Evolutionary conservation across 1,140 invertebrate species (phyloP).

Genomic region (Drosophila ananassae): DNA sequence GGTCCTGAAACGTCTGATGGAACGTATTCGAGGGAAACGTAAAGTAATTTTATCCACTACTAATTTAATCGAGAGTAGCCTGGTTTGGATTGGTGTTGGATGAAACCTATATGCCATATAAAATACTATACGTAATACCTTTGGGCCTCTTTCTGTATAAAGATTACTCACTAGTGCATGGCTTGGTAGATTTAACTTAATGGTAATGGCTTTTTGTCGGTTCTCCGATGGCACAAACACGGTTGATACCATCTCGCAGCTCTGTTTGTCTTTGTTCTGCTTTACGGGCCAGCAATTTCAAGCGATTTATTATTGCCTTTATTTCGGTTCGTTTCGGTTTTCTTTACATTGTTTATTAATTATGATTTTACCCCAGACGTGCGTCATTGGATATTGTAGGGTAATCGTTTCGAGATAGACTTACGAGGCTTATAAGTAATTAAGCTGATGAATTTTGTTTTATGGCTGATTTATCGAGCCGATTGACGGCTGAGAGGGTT

Average conservation of each 20-base stretch:
- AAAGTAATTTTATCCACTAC: conserved; percentile 84
- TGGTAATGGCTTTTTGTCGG: conserved; percentile 50
- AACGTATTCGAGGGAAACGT: conserved; percentile 84
- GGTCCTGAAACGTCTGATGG: conserved; percentile 81
- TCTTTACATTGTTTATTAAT: conserved; percentile 54
- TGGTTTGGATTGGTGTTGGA: conserved; percentile 24
- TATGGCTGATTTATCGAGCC: conserved; percentile 31
- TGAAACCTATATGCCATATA: conserved; percentile 1
- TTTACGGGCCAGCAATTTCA: conserved; percentile 18
- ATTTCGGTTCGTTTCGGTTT: conserved; percentile 14
- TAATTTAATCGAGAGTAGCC: conserved; percentile 60
- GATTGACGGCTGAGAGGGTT: conserved; percentile 12
- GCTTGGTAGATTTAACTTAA: conserved; percentile 26
- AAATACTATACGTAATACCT: background rate
- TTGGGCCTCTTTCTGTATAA: conserved; percentile 23
- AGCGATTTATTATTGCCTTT: conserved; percentile 38
- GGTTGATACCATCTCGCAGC: conserved; percentile 41
- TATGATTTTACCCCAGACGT: conserved; percentile 53
- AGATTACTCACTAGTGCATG: conserved; percentile 35
- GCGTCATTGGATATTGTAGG: conserved; percentile 30
- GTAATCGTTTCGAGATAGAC: conserved; percentile 5
- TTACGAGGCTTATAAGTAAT: conserved; percentile 12
- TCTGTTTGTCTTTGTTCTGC: conserved; percentile 52
- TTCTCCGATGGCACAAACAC: conserved; percentile 17
- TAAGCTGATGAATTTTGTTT: conserved; percentile 31